These are phyloP conservation scores for Unio pictorum DNA, from an alignment of 2,888 invertebrate species.

Conservation along the genomic window DNA sequence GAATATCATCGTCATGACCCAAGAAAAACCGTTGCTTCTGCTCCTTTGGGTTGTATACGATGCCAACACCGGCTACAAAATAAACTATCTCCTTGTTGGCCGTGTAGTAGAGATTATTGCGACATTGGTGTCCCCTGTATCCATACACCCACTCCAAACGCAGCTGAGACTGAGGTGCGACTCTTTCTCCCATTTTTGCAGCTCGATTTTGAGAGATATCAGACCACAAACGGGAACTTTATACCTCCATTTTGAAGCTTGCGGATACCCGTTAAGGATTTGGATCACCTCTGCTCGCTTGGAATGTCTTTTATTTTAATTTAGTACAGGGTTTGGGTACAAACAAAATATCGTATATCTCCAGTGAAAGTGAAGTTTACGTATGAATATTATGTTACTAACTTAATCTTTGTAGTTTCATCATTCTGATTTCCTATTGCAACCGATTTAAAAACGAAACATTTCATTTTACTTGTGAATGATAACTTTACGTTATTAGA, in stretches of 20 bases:
- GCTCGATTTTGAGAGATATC: too few relatives aligned
- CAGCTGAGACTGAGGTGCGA: constrained; percentile 67
- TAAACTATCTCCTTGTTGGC: constrained; percentile 70
- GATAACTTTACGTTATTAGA: too few relatives aligned
- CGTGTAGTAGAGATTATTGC: constrained; percentile 71
- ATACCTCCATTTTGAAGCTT: constrained; percentile 5
- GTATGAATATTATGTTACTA: too few relatives aligned
- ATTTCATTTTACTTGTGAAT: too few relatives aligned
- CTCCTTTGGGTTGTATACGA: constrained; percentile 69
- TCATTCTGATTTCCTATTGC: too few relatives aligned
- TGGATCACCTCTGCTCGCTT: constrained; percentile 1
- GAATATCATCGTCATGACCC: constrained; percentile 72
- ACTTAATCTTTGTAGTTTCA: too few relatives aligned
- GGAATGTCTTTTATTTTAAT: too few relatives aligned
- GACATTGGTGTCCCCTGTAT: constrained; percentile 72
- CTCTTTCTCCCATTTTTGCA: constrained; percentile 57
- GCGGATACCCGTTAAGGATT: constrained; percentile 7
- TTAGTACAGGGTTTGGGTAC: too few relatives aligned
- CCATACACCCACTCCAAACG: constrained; percentile 73
- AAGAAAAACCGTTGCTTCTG: constrained; percentile 71
- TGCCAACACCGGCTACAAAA: constrained; percentile 73
- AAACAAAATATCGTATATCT: too few relatives aligned
- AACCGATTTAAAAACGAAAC: too few relatives aligned
- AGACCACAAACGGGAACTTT: neutral
- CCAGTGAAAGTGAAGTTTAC: too few relatives aligned